Evolutionary conservation across 2,113 vertebrate species (phyloP).

Genomic region (Nycticebus coucang): DNA sequence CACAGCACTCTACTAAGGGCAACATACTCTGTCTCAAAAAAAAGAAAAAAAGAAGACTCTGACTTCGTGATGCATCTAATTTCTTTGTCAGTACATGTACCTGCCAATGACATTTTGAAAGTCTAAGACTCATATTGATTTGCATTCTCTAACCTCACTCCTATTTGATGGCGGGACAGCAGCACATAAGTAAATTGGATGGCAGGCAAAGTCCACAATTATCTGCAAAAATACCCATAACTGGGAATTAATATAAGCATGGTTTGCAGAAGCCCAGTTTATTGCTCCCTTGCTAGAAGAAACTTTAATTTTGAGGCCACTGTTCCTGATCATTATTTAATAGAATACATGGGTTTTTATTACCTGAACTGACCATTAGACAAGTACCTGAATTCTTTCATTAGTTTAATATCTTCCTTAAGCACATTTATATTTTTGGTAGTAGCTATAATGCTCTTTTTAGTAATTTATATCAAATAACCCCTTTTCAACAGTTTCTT

Average conservation of each 20-base stretch:
- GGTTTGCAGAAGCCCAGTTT: not conserved
- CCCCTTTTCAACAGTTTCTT: not conserved
- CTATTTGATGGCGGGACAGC: not conserved
- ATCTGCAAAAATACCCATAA: not conserved
- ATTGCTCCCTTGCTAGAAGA: not conserved
- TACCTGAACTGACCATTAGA: not conserved
- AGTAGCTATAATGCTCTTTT: not conserved
- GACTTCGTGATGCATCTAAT: not conserved
- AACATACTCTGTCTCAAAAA: no score
- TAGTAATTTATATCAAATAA: slow-evolving; percentile 9
- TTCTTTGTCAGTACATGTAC: not conserved
- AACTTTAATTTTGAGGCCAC: slow-evolving; percentile 1
- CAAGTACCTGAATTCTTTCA: slow-evolving; percentile 46
- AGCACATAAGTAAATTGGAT: not conserved
- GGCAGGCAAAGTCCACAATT: not conserved
- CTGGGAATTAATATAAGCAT: not conserved
- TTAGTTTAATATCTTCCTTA: slow-evolving; percentile 37
- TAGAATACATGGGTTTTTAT: not conserved
- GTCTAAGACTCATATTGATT: not conserved
- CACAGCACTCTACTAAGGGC: no score
- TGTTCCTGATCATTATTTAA: not conserved
- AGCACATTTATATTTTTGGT: slow-evolving; percentile 49
- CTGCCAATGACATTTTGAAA: not conserved
- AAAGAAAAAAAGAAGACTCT: no score
- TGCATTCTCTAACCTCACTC: not conserved